Conservation (phyloP, 1,140 invertebrate genomes). For the Chironomus tepperi region DNA sequence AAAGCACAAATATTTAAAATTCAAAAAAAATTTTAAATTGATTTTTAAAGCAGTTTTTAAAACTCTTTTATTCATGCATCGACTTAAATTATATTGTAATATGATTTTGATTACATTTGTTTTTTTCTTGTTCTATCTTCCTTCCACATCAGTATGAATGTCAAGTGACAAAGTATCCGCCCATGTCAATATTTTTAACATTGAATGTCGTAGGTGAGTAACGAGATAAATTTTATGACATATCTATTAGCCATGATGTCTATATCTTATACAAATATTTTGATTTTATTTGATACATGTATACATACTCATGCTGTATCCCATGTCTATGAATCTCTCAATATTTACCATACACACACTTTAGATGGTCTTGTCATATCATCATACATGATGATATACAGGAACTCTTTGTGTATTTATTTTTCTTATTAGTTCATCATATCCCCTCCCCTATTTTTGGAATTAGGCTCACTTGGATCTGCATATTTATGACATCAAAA, state of each 20-base stretch:
- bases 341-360: no score
- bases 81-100: slow-evolving; percentile 32
- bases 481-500: no score
- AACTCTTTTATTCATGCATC: no score
- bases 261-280: neutral
- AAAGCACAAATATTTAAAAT: no score
- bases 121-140: neutral
- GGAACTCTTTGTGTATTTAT: no score
- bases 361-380: no score
- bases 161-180: slow-evolving; percentile 80
- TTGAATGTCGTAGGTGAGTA: slow-evolving; percentile 76
- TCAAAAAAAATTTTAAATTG: no score
- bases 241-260: neutral
- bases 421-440: no score
- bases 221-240: slow-evolving; percentile 26
- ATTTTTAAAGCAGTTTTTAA: no score
- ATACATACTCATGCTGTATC: neutral
- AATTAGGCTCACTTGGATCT: no score
- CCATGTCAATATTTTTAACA: slow-evolving; percentile 71
- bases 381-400: no score
- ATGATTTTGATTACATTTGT: neutral
- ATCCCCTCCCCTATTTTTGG: no score
- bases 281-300: neutral
- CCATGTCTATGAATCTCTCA: neutral
- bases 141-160: slow-evolving; percentile 57